Evolutionary conservation across 2,113 vertebrate genomes (phyloP).

Genomic region (Pithys albifrons): DNA sequence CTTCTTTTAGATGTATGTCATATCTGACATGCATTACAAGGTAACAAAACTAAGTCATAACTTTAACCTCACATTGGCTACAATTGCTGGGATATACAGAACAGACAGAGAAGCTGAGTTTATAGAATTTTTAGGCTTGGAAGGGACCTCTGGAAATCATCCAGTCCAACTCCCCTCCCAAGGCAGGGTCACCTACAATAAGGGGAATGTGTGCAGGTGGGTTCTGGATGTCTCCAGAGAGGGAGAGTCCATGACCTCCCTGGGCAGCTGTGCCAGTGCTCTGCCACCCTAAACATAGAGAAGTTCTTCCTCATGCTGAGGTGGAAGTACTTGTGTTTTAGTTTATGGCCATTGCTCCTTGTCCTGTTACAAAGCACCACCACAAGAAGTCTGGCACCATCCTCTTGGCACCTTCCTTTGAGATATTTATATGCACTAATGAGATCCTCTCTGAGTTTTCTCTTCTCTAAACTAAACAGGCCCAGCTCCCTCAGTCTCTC

Average conservation of each 20-base stretch:
- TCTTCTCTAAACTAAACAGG: not conserved
- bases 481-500: rapidly evolving
- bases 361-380: not conserved
- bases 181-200: not conserved
- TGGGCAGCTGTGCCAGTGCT: not conserved
- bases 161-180: not conserved
- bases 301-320: not conserved
- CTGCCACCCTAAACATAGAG: not conserved
- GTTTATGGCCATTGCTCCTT: not conserved
- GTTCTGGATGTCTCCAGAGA: not conserved
- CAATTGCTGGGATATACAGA: constrained; percentile 16
- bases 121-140: not conserved
- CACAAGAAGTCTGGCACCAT: not conserved
- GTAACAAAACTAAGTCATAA: constrained; percentile 48
- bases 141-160: not conserved
- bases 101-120: constrained; percentile 7
- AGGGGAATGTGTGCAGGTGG: not conserved
- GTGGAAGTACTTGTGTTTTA: not conserved
- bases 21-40: not conserved
- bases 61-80: constrained; percentile 39
- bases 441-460: not conserved
- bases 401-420: not conserved
- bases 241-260: not conserved
- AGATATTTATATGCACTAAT: not conserved
- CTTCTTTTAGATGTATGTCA: constrained; percentile 47